Base-by-base conservation (phyloP, 2,888 invertebrate species). In the Drosophila robusta region DNA sequence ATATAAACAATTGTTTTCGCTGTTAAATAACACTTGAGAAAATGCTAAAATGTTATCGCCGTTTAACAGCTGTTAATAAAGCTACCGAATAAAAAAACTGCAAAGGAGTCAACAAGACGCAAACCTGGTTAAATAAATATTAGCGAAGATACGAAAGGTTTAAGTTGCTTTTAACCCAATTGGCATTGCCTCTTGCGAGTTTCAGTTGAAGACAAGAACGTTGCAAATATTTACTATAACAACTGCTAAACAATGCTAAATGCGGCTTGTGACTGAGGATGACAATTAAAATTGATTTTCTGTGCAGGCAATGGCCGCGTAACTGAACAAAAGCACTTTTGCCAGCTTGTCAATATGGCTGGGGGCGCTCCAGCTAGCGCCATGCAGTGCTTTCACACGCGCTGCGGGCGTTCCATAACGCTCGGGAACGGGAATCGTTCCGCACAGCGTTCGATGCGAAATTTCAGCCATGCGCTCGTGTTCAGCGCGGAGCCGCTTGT, bases 381-480 rank as follows among this genome's bases (percentile, higher is more conserved):
- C 22, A 56, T 70, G 69, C 84, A 89, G 45, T 56, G 70, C 32
- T 85, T 89, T 44, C 90, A 91, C 61, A 73, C 94, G 84, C 94
- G 96, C 90, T 97, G 97, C 92, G 98, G 98, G 63, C 95, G 96
- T 81, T 94, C 97, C 85, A 96, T 98, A 80, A 95, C 95, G 77
- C 94, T 98, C 80, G 94, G 95, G 62, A 97, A 98, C 93, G 95
- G 95, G 82, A 96, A 96, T 92, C 94, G 95, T 67, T 97, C 97
- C 32, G 97, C 97, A 16, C 94, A 95, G 70, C 93, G 97, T 83
- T 95, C 95, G 90, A 95, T 95, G 85, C 95, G 95, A 58, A 97
- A 97, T 90, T 97, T 96, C 90, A 97, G 97, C 92, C 95, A 97
- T 93, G 97, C 97, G n/a, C 93, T 98, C 75, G 97, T 97, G 26